phyloP scores from a whole-genome alignment of 1,140 invertebrate genomes.

The Rhyzopertha dominica region DNA sequence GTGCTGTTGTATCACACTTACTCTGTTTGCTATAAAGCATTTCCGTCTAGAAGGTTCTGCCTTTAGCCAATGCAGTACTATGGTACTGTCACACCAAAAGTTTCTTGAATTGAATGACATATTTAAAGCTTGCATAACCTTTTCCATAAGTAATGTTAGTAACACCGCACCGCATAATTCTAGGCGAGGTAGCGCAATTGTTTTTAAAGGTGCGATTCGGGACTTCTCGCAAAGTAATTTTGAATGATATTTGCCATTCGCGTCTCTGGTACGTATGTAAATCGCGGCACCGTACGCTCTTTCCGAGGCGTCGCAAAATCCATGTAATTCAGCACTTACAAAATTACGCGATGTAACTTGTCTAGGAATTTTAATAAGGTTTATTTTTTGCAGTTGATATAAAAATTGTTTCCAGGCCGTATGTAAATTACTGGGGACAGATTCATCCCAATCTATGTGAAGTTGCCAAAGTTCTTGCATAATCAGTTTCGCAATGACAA shows the following conservation, averaged over 20 bases:
- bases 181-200: slow-evolving; percentile 39
- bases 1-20: slow-evolving; percentile 35
- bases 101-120: too few species aligned
- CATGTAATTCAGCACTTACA: slow-evolving; percentile 27
- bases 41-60: too few species aligned
- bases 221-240: slow-evolving; percentile 35
- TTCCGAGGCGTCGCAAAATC: slow-evolving; percentile 38
- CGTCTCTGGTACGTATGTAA: slow-evolving; percentile 27
- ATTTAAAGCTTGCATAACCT: too few species aligned
- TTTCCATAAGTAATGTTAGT: slow-evolving; percentile 17
- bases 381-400: too few species aligned
- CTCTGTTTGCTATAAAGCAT: slow-evolving; percentile 40
- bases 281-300: slow-evolving; percentile 36
- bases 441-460: slow-evolving; percentile 28
- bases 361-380: slow-evolving; percentile 11
- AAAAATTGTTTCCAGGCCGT: not conserved
- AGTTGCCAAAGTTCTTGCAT: slow-evolving; percentile 30
- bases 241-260: not conserved
- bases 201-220: slow-evolving; percentile 43
- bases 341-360: slow-evolving; percentile 9
- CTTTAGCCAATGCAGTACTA: too few species aligned
- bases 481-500: slow-evolving; percentile 28
- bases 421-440: slow-evolving; percentile 20
- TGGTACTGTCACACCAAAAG: too few species aligned
- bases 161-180: slow-evolving; percentile 40